Evolutionary conservation across 2,797 vertebrate species (phyloP).

Genomic region (Cuniculus paca): DNA sequence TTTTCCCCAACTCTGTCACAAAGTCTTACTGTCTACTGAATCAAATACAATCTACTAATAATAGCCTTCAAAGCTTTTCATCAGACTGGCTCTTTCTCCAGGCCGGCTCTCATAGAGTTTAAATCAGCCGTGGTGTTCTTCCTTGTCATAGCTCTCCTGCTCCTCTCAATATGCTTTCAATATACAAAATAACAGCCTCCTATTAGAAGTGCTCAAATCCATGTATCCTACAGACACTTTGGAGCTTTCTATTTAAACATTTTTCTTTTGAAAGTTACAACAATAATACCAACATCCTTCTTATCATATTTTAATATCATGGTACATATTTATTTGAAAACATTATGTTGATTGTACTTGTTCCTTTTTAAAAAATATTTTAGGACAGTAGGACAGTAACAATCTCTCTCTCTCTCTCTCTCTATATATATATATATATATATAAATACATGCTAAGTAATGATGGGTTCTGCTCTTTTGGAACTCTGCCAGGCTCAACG

Average conservation of each 20-base stretch:
- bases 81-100: conserved; percentile 30
- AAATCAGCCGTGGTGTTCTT: not conserved
- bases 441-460: too few species aligned
- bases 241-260: not conserved
- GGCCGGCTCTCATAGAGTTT: not conserved
- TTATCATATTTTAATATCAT: not conserved
- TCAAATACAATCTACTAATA: conserved; percentile 77
- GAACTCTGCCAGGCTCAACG: too few species aligned
- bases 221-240: not conserved
- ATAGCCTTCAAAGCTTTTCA: conserved; percentile 67
- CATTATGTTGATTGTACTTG: not conserved
- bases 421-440: not conserved
- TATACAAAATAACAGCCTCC: not conserved
- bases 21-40: conserved; percentile 70
- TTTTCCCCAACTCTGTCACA: conserved; percentile 55
- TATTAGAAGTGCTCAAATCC: not conserved
- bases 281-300: not conserved
- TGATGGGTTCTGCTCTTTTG: too few species aligned
- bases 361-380: conserved; percentile 30
- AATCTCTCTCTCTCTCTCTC: not conserved
- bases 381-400: not conserved
- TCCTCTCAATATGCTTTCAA: not conserved
- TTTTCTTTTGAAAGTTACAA: not conserved
- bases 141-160: not conserved
- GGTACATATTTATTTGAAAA: not conserved